Conservation (phyloP, 2,113 vertebrate genomes). For the Limanda limanda region DNA sequence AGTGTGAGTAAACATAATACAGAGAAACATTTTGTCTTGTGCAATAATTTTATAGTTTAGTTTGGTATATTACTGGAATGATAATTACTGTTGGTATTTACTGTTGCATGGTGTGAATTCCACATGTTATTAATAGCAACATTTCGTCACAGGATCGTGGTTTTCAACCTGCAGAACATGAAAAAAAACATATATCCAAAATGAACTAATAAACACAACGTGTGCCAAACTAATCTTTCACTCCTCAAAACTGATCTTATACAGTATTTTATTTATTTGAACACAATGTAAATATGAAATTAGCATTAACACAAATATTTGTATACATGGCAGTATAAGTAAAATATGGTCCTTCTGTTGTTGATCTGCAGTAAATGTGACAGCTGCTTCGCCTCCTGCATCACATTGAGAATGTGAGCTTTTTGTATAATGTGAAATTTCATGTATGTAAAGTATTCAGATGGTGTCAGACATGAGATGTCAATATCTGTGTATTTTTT, state of each 20-base stretch:
- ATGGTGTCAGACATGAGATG: constrained; percentile 53
- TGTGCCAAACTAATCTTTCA: constrained; percentile 26
- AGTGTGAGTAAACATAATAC: constrained; percentile 51
- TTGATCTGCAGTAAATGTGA: constrained; percentile 43
- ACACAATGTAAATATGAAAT: constrained; percentile 66
- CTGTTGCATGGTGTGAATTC: constrained; percentile 62
- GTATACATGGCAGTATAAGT: constrained; percentile 51
- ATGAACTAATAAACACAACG: constrained; percentile 10
- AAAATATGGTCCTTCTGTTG: constrained; percentile 49
- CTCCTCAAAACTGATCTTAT: constrained; percentile 20
- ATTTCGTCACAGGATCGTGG: constrained; percentile 31
- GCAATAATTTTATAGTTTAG: constrained; percentile 41
- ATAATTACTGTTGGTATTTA: constrained; percentile 41
- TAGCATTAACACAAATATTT: constrained; percentile 63
- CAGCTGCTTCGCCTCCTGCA: constrained; percentile 55
- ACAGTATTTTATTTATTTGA: constrained; percentile 25
- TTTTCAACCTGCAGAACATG: constrained; percentile 23
- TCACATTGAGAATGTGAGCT: constrained; percentile 67
- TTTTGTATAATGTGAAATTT: constrained; percentile 57
- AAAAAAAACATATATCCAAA: neutral
- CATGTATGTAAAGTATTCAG: constrained; percentile 39
- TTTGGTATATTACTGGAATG: constrained; percentile 37
- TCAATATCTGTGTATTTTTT: constrained; percentile 69
- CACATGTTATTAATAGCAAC: constrained; percentile 45
- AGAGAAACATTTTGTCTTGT: constrained; percentile 61